phyloP scores from a whole-genome alignment of 1,140 invertebrate genomes.

The Drosophila novamexicana region DNA sequence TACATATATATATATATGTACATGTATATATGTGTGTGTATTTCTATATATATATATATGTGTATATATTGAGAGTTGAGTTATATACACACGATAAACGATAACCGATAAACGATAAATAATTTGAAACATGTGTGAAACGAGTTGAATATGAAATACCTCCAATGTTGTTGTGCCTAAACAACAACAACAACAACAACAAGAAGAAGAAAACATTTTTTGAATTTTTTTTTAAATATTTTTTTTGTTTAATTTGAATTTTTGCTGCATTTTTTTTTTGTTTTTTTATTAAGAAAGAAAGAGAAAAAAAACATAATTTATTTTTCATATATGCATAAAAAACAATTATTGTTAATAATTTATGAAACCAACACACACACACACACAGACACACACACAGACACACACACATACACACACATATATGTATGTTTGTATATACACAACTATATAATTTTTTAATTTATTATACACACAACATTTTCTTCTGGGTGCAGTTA shows the following conservation, averaged over 20 bases:
- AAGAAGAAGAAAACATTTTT: not conserved
- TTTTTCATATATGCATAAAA: constrained; percentile 49
- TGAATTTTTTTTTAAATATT: not conserved
- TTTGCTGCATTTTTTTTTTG: constrained; percentile 7
- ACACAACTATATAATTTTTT: constrained; percentile 69
- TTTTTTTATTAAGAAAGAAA: constrained; percentile 23
- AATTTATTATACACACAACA: constrained; percentile 40
- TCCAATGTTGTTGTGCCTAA: constrained; percentile 6
- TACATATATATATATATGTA: constrained; percentile 2
- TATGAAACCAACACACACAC: constrained; percentile 57
- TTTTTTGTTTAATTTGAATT: not conserved
- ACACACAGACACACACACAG: constrained; percentile 30
- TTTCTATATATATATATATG: not conserved
- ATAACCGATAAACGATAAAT: constrained; percentile 1
- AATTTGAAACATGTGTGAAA: constrained; percentile 2
- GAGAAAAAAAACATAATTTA: constrained; percentile 61
- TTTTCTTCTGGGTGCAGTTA: constrained; percentile 72
- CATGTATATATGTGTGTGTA: not conserved
- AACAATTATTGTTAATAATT: constrained; percentile 75
- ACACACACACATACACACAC: constrained; percentile 9
- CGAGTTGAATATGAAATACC: constrained; percentile 39
- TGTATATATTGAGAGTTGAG: constrained; percentile 22
- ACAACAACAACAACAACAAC: not conserved
- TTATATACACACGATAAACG: constrained; percentile 1
- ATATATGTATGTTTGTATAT: not conserved